A percentile compares a stretch with the other conserved stretches of the same genome.
Evolutionary conservation across 1,140 invertebrate genomes (phyloP).

Genomic region (Ectropis grisescens): DNA sequence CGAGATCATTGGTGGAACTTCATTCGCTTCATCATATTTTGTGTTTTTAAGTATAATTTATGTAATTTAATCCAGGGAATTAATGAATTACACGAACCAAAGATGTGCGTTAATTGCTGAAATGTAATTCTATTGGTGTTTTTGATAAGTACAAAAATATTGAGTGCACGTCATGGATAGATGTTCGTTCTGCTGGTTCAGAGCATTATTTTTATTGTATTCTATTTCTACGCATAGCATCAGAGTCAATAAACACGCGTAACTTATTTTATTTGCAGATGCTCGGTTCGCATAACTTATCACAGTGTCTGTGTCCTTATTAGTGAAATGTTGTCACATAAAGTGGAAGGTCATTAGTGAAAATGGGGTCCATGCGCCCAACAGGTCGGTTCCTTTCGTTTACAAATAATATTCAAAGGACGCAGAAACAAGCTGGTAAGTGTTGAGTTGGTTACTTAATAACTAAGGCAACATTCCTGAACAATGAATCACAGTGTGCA

Average conservation of each 20-base stretch:
- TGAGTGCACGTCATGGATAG: too few species aligned
- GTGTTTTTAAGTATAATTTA: too few species aligned
- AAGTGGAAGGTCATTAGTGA: too few species aligned
- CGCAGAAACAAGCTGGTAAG: constrained; percentile 60
- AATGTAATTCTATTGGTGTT: too few species aligned
- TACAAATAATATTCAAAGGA: constrained; percentile 62
- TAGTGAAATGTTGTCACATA: too few species aligned
- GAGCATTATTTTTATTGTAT: constrained; percentile 40
- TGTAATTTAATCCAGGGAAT: too few species aligned
- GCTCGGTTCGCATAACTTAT: constrained; percentile 23
- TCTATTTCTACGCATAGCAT: constrained; percentile 37
- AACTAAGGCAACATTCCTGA: constrained; percentile 7
- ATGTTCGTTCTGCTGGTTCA: too few species aligned
- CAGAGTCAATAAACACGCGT: constrained; percentile 27
- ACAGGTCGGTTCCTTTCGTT: constrained; percentile 61
- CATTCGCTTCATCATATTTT: too few species aligned
- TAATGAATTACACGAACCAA: too few species aligned
- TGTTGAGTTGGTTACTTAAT: constrained; percentile 7
- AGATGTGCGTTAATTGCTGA: too few species aligned
- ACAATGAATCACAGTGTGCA: constrained; percentile 29
- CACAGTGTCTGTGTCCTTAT: constrained; percentile 5
- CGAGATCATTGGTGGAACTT: too few species aligned
- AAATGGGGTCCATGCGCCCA: constrained; percentile 66
- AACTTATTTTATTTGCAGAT: constrained; percentile 35
- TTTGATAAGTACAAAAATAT: too few species aligned